Evolutionary conservation across 1,140 invertebrate genomes (phyloP).

Genomic region (Diabrotica virgifera): DNA sequence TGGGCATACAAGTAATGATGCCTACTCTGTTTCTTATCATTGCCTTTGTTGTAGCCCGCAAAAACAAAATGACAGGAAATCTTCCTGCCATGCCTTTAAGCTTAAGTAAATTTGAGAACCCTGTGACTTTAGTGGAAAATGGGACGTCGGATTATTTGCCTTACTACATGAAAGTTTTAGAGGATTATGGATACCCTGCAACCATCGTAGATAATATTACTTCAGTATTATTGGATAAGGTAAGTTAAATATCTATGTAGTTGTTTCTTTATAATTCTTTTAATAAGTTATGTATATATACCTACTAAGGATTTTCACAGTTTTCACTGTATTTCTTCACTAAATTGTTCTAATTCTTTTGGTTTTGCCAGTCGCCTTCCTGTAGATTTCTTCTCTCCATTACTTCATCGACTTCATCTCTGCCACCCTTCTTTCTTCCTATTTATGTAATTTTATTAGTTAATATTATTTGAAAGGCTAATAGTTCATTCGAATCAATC

Average conservation of each 20-base stretch:
- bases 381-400: no score
- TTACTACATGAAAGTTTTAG: not conserved
- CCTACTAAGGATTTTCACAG: no score
- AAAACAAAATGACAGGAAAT: constrained; percentile 37
- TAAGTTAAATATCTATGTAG: constrained; percentile 18
- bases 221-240: constrained; percentile 27
- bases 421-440: no score
- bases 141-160: constrained; percentile 7
- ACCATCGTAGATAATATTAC: constrained; percentile 22
- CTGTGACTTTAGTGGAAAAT: constrained; percentile 45
- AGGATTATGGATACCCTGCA: constrained; percentile 7
- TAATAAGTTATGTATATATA: no score
- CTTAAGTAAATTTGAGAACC: constrained; percentile 37
- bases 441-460: no score
- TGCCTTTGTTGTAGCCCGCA: constrained; percentile 53
- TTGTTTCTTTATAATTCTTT: no score
- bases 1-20: constrained; percentile 57
- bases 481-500: no score
- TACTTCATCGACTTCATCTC: no score
- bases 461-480: no score
- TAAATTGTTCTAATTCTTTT: no score
- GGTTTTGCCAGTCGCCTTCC: no score
- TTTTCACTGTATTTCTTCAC: no score
- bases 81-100: constrained; percentile 49
- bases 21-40: constrained; percentile 60